phyloP scores from a whole-genome alignment of 2,888 invertebrate genomes.

The Drosophila flavopinicola region DNA sequence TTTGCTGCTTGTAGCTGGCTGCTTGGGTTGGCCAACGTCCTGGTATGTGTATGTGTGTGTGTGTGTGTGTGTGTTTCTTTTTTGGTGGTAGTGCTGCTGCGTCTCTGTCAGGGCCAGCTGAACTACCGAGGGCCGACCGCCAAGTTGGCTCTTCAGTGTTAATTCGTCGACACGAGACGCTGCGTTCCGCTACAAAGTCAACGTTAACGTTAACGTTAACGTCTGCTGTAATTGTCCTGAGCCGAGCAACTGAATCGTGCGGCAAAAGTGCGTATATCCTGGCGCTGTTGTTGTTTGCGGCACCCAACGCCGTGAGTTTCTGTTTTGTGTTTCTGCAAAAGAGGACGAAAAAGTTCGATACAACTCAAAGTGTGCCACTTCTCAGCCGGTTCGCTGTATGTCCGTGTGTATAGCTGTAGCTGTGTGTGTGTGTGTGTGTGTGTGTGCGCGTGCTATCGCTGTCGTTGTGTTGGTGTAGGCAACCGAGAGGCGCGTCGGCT shows the following conservation, averaged over 20 bases:
- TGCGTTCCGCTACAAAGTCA: slow-evolving; percentile 68
- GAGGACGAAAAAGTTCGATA: slow-evolving; percentile 58
- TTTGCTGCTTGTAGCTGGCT: slow-evolving; percentile 53
- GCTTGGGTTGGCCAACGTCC: slow-evolving; percentile 55
- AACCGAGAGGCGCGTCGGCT: slow-evolving; percentile 55
- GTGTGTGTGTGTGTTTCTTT: slow-evolving; percentile 34
- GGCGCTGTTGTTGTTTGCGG: slow-evolving; percentile 43
- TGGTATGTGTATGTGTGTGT: slow-evolving; percentile 32
- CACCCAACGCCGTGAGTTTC: slow-evolving; percentile 49
- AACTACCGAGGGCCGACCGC: slow-evolving; percentile 60
- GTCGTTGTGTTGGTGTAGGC: slow-evolving; percentile 36
- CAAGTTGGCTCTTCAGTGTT: slow-evolving; percentile 81
- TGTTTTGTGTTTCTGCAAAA: slow-evolving; percentile 47
- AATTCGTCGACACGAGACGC: slow-evolving; percentile 82
- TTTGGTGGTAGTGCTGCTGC: slow-evolving; percentile 64
- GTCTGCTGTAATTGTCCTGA: slow-evolving; percentile 42
- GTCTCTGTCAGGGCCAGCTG: slow-evolving; percentile 56
- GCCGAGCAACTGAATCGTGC: slow-evolving; percentile 35
- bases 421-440: slow-evolving; percentile 20
- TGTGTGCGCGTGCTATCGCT: slow-evolving; percentile 24
- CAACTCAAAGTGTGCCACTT: slow-evolving; percentile 67
- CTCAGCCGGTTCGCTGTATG: slow-evolving; percentile 32
- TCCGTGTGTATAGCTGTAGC: slow-evolving; percentile 5
- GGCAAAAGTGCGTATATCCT: slow-evolving; percentile 37
- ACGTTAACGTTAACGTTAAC: slow-evolving; percentile 55